Percentiles rank a stretch among this genome's conserved stretches.
These are phyloP conservation scores for Aphaenogaster rudis DNA, from an alignment of 1,140 invertebrate species.

Conservation along the genomic window DNA sequence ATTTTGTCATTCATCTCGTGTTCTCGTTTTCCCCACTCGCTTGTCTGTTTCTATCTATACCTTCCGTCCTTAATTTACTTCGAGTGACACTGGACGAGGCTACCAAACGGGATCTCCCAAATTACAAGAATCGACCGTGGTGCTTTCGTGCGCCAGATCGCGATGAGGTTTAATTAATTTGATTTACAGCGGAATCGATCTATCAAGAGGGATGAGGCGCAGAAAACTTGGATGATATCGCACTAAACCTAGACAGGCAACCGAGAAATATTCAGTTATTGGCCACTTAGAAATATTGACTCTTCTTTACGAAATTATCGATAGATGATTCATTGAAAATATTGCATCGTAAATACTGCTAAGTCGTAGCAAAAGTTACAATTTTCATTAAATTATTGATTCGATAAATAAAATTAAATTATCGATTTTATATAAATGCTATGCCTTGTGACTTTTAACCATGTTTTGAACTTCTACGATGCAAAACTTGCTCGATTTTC, in stretches of 20 bases:
- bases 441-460: not conserved
- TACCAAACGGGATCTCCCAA: conserved; percentile 31
- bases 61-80: conserved; percentile 56
- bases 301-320: not conserved
- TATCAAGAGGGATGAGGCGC: not conserved
- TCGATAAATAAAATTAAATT: not conserved
- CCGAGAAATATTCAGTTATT: not conserved
- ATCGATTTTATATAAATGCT: conserved; percentile 10
- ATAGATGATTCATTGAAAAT: not conserved
- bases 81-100: conserved; percentile 50
- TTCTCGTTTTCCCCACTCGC: conserved; percentile 34
- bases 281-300: conserved; percentile 5
- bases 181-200: conserved; percentile 40
- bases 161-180: conserved; percentile 55
- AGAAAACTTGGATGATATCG: conserved; percentile 14
- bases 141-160: conserved; percentile 40
- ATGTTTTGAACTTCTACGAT: not conserved
- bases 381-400: conserved; percentile 23
- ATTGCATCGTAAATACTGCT: not conserved
- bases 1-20: conserved; percentile 43
- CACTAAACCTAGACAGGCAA: not conserved
- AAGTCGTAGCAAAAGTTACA: not conserved
- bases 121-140: conserved; percentile 42
- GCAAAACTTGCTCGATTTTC: not conserved
- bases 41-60: conserved; percentile 65